Conservation (phyloP, 2,888 invertebrate genomes). For the Luperina testacea region DNA sequence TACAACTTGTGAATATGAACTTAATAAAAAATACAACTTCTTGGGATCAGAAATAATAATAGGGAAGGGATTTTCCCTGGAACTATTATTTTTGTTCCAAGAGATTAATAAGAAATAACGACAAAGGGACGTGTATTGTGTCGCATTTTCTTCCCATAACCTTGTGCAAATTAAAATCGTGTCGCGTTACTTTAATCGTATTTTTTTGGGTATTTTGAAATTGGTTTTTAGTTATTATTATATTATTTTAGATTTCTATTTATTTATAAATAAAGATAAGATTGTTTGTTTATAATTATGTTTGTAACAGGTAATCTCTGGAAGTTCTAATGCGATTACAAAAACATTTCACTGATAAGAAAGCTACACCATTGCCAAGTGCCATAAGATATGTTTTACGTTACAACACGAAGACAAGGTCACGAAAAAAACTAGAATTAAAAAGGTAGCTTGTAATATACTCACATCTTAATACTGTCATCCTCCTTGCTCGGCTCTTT, state of each 20-base stretch:
- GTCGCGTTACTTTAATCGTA: background rate
- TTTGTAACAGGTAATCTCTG: background rate
- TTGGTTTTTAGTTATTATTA: background rate
- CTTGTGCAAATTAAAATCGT: background rate
- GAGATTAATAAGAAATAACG: no score
- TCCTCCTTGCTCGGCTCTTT: constrained; percentile 93
- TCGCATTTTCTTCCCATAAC: background rate
- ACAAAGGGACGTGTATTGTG: no score
- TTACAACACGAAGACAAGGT: background rate
- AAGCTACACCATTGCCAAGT: background rate
- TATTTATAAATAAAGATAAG: background rate
- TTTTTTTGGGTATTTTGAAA: background rate
- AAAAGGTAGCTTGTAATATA: constrained; percentile 39
- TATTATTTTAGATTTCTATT: background rate
- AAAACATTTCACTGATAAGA: background rate
- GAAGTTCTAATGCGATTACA: background rate
- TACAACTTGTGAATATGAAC: background rate
- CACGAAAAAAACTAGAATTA: background rate
- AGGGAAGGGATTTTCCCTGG: no score
- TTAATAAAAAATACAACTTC: background rate
- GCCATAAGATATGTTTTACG: background rate
- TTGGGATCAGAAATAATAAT: no score
- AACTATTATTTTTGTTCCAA: no score
- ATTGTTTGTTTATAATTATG: background rate
- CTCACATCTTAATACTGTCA: constrained; percentile 91